Evolutionary conservation across 2,888 invertebrate genomes (phyloP).

Genomic region (Synergus laeviventris): DNA sequence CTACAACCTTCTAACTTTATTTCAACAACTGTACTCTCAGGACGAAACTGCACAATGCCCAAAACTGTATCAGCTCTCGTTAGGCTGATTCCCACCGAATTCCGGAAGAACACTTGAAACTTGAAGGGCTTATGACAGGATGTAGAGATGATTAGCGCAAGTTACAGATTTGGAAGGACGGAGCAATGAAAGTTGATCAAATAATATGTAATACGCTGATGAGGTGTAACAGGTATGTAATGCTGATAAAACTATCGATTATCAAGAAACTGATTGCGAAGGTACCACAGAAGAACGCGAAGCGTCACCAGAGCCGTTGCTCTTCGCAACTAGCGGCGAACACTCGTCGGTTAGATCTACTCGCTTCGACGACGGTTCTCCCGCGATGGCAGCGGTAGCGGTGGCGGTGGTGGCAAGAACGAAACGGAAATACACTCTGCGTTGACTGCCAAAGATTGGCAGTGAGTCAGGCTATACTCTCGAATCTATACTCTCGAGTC

Average conservation of each 20-base stretch:
- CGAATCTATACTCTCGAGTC: background rate
- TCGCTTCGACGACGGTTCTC: slow-evolving; percentile 29
- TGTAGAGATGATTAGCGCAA: background rate
- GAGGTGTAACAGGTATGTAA: background rate
- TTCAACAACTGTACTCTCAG: background rate
- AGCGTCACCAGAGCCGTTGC: slow-evolving; percentile 15
- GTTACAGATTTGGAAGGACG: background rate
- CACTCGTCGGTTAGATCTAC: slow-evolving; percentile 23
- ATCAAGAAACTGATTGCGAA: background rate
- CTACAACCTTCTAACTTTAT: slow-evolving; percentile 44
- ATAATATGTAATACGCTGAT: background rate
- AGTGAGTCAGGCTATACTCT: slow-evolving; percentile 46
- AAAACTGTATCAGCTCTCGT: background rate
- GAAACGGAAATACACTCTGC: slow-evolving; percentile 66
- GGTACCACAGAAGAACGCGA: slow-evolving; percentile 15
- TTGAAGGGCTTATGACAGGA: background rate
- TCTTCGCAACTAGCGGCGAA: slow-evolving; percentile 33
- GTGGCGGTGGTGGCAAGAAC: slow-evolving; percentile 45
- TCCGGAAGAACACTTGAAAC: background rate
- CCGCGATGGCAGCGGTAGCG: slow-evolving; percentile 40
- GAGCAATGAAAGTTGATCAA: background rate
- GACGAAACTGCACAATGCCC: slow-evolving; percentile 8
- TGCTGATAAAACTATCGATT: background rate
- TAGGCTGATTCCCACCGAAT: background rate
- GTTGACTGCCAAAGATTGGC: slow-evolving; percentile 67